These are phyloP conservation scores for Drosophila navojoa DNA, from an alignment of 1,140 invertebrate species.

Conservation along the genomic window DNA sequence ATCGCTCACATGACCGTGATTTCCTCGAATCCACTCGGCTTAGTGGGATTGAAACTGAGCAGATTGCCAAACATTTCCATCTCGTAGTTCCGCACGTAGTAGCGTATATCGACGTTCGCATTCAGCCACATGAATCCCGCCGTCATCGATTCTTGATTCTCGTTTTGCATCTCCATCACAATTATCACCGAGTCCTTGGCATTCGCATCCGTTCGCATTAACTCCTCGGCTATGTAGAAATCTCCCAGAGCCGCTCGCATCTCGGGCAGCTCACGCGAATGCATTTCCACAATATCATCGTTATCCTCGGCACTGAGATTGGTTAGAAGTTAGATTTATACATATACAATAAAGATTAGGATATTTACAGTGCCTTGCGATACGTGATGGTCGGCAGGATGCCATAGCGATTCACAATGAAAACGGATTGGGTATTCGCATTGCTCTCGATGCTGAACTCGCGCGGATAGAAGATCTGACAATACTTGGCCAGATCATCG, in stretches of 20 bases:
- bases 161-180: constrained; percentile 50
- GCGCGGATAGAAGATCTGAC: constrained; percentile 46
- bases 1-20: constrained; percentile 50
- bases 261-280: constrained; percentile 55
- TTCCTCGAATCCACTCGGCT: constrained; percentile 6
- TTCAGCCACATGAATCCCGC: constrained; percentile 66
- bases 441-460: constrained; percentile 45
- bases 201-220: constrained; percentile 35
- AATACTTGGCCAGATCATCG: constrained; percentile 40
- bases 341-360: background rate
- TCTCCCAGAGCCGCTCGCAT: constrained; percentile 57
- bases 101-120: constrained; percentile 48
- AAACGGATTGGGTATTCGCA: constrained; percentile 51
- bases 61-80: constrained; percentile 64
- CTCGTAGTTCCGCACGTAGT: constrained; percentile 54
- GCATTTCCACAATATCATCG: constrained; percentile 69
- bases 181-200: constrained; percentile 45
- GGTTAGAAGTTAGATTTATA: background rate
- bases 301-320: constrained; percentile 67
- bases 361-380: constrained; percentile 67
- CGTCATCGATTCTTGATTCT: constrained; percentile 27
- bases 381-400: constrained; percentile 55
- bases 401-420: constrained; percentile 39
- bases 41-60: constrained; percentile 18
- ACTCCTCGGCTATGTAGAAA: constrained; percentile 72